Base-by-base conservation (phyloP, 2,113 vertebrate species). In the Ochotona princeps region DNA sequence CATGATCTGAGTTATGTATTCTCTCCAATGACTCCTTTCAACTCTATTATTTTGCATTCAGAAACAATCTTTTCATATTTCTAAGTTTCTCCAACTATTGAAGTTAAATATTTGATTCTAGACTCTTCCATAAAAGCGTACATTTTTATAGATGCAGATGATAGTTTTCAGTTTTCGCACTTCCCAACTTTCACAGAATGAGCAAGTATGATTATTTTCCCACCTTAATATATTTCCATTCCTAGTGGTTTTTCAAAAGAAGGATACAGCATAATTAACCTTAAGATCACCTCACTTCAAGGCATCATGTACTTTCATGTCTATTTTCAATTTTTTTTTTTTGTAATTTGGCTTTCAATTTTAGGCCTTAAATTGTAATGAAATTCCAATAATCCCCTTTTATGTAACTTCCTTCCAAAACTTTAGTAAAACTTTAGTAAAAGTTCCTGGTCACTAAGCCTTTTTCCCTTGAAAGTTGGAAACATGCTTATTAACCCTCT, bases 1-100 rank as follows among this genome's bases (percentile, higher is more conserved):
- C 73, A 44, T 65, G 14, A 28, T 74, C 35, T 87, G 30, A 65
- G 35, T 35, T 79, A 44, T 76, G 17, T 38, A 47, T 28, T 83
- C 70, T 47, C 32, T 76, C 67, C 81, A 11, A 30, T 83, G 32
- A 74, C 14, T 26, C 76, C 10, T 82, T 73, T 66, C 1, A 76
- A 28, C 38, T 85, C 76, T 74, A 47, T 78, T 87, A n/a, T 93
- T 89, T 28, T 47, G 15, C 57, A 63, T 79, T 92, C 3, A 63
- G 72, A 73, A 76, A n/a, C 18, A 9, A 20, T 47, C 1, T 67
- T 88, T 87, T 75, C 44, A 82, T 67, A 49, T 74, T 85, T 94
- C 13, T 81, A 76, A 79, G 20, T 15, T 25, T 74, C 23, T 54
- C 44, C 51, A n/a, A 51, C 17, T 89, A 18, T 72, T 79, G 2